Conservation (phyloP, 92 coral and sea anemone species). For the Isaurus tuberculatus region DNA sequence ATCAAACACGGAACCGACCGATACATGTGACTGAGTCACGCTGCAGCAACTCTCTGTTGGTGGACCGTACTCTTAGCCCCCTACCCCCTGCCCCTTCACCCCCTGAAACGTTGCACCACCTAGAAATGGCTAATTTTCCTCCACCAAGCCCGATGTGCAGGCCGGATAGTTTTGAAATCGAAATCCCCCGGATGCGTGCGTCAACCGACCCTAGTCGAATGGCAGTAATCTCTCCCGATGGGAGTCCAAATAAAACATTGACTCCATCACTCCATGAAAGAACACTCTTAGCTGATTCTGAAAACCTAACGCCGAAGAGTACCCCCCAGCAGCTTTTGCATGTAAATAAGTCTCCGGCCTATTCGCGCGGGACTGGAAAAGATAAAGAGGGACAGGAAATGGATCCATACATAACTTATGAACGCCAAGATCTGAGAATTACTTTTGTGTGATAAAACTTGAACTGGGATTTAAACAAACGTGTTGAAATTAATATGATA, state of each 20-base stretch:
- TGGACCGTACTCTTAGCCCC: conserved; percentile 65
- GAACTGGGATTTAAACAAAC: not conserved
- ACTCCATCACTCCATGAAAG: conserved; percentile 75
- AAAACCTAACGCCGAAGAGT: conserved; percentile 40
- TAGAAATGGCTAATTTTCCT: conserved; percentile 80
- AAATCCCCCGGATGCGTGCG: conserved; percentile 1
- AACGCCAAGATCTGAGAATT: conserved; percentile 82
- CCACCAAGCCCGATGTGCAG: conserved; percentile 75
- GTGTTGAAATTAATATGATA: too few species aligned
- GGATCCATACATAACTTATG: conserved; percentile 85
- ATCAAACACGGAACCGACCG: conserved; percentile 70
- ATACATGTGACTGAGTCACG: conserved; percentile 70
- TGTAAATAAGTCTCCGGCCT: not conserved
- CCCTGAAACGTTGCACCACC: conserved; percentile 59
- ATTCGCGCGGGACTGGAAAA: conserved; percentile 45
- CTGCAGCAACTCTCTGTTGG: conserved; percentile 42
- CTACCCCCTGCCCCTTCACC: conserved; percentile 86
- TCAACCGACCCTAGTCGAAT: not conserved
- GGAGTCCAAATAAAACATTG: conserved; percentile 65
- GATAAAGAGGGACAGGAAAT: conserved; percentile 62
- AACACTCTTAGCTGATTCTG: conserved; percentile 70
- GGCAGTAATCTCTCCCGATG: conserved; percentile 39
- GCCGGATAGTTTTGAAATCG: not conserved
- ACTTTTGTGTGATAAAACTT: conserved; percentile 80
- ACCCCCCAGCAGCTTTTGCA: not conserved